Conservation (phyloP, 2,113 vertebrate genomes). For the Heterocephalus glaber region DNA sequence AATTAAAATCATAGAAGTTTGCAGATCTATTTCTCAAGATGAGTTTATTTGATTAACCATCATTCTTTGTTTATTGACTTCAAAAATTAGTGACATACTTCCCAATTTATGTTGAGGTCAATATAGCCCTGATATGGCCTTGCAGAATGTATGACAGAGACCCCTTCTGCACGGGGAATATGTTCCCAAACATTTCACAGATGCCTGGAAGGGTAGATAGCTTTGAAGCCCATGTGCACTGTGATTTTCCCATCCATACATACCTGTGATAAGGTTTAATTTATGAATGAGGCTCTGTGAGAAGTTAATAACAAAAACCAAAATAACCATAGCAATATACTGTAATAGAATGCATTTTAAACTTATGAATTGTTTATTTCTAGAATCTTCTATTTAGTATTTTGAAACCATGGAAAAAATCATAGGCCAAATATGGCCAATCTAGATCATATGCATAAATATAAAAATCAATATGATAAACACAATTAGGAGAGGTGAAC, state of each 20-base stretch:
- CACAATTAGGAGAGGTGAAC: not conserved
- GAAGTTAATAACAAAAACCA: not conserved
- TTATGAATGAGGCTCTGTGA: not conserved
- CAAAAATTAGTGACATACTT: not conserved
- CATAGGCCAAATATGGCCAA: not conserved
- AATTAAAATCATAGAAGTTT: conserved; percentile 1
- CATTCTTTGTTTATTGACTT: not conserved
- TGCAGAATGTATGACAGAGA: not conserved
- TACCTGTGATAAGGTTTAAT: not conserved
- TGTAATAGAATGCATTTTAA: not conserved
- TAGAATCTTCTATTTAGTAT: not conserved
- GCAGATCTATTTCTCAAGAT: not conserved
- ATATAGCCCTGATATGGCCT: not conserved
- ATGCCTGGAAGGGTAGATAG: not conserved
- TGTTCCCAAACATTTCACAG: not conserved
- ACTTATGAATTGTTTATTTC: not conserved
- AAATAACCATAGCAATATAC: not conserved
- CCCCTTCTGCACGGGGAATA: not conserved
- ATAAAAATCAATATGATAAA: not conserved
- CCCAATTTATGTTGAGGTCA: not conserved
- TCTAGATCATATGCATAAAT: not conserved
- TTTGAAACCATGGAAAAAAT: not conserved
- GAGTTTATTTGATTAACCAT: not conserved
- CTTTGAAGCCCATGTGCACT: not conserved
- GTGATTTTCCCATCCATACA: not conserved